Conservation (phyloP, 2,113 vertebrate species). For the Cromileptes altivelis region DNA sequence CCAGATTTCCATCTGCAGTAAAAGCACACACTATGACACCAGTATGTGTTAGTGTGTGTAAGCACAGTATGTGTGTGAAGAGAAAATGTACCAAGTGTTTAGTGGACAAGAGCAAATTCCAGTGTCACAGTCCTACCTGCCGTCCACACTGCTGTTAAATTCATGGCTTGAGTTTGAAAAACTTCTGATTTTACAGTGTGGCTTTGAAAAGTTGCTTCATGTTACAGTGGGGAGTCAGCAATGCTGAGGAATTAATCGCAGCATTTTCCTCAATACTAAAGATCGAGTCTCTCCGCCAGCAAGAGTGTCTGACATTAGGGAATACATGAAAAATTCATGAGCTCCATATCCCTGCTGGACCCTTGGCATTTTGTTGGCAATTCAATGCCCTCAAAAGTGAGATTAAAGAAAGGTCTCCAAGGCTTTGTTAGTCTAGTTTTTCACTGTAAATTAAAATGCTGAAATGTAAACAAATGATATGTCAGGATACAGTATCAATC, state of each 20-base stretch:
- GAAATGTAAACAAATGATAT: background rate
- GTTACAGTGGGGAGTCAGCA: conserved; percentile 28
- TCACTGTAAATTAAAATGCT: conserved; percentile 7
- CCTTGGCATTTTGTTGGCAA: conserved; percentile 62
- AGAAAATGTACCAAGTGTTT: background rate
- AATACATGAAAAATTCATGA: conserved; percentile 67
- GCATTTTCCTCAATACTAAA: conserved; percentile 40
- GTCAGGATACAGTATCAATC: conserved; percentile 8
- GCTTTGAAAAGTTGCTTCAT: conserved; percentile 30
- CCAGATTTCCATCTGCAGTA: background rate
- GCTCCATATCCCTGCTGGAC: conserved; percentile 48
- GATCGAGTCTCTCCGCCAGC: conserved; percentile 31
- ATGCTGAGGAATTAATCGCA: conserved; percentile 58
- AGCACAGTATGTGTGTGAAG: background rate
- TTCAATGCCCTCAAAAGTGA: conserved; percentile 38
- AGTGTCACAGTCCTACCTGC: background rate
- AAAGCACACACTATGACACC: background rate
- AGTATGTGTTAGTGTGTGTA: background rate
- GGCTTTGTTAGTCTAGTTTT: conserved; percentile 6
- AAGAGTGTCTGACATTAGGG: conserved; percentile 59
- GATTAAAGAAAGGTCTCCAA: conserved; percentile 27
- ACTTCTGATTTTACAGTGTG: conserved; percentile 23
- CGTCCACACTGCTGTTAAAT: conserved; percentile 4
- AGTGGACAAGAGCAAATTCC: background rate
- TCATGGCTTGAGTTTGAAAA: background rate